Conservation (phyloP, 1,140 invertebrate genomes). For the Drosophila persimilis region DNA sequence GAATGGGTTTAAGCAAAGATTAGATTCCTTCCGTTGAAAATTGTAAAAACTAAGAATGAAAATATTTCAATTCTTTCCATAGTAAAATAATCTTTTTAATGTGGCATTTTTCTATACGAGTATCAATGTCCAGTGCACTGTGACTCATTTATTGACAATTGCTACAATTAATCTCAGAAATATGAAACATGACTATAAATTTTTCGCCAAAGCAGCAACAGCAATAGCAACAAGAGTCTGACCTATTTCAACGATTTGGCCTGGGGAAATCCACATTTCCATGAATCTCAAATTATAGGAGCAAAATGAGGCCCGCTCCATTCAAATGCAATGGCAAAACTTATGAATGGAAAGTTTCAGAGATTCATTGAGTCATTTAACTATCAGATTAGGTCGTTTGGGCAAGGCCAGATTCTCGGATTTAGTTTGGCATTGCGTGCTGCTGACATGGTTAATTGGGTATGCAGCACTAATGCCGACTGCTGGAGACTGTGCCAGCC, state of each 20-base stretch:
- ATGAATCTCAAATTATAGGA: background rate
- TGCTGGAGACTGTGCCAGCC: constrained; percentile 8
- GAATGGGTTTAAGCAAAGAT: too few relatives aligned
- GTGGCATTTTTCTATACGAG: background rate
- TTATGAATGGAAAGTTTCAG: constrained; percentile 34
- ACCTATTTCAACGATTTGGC: background rate
- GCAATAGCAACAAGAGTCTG: constrained; percentile 8
- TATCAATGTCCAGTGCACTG: background rate
- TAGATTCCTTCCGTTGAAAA: too few relatives aligned
- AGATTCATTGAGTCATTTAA: constrained; percentile 18
- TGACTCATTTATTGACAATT: constrained; percentile 30
- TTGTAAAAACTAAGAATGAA: too few relatives aligned
- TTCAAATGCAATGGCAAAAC: constrained; percentile 27
- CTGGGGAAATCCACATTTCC: background rate
- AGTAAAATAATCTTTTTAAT: background rate
- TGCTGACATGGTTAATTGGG: constrained; percentile 31
- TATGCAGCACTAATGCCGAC: constrained; percentile 17
- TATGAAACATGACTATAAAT: constrained; percentile 26
- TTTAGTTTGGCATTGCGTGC: background rate
- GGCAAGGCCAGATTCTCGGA: background rate
- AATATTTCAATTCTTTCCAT: background rate
- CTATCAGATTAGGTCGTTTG: constrained; percentile 3
- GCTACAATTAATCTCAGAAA: constrained; percentile 28
- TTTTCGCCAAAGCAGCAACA: background rate
- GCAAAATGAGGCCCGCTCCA: constrained; percentile 7